Evolutionary conservation across 2,113 vertebrate genomes (phyloP).

Genomic region (Channa argus): DNA sequence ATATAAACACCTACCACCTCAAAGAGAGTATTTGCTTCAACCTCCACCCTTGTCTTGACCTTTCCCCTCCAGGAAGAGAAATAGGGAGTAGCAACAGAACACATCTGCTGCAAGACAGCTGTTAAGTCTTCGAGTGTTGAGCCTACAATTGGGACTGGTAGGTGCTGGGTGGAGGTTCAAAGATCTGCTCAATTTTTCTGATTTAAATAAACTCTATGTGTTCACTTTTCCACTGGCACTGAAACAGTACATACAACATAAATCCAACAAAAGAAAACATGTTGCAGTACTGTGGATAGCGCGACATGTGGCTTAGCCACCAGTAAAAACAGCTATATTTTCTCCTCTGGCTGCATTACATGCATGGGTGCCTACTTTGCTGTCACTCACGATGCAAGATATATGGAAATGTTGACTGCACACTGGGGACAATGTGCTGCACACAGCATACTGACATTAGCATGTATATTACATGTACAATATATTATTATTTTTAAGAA

Average conservation of each 20-base stretch:
- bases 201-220: slow-evolving; percentile 43
- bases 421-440: slow-evolving; percentile 16
- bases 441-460: slow-evolving; percentile 21
- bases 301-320: background rate
- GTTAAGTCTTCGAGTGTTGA: slow-evolving; percentile 79
- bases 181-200: slow-evolving; percentile 59
- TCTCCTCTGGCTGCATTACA: slow-evolving; percentile 67
- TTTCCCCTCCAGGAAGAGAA: slow-evolving; percentile 75
- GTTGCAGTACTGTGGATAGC: too few relatives aligned
- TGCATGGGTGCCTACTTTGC: slow-evolving; percentile 59
- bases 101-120: slow-evolving; percentile 85
- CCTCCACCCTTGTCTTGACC: slow-evolving; percentile 73
- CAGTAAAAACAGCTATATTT: slow-evolving; percentile 47
- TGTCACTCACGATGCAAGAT: slow-evolving; percentile 72
- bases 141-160: slow-evolving; percentile 54
- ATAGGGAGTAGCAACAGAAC: slow-evolving; percentile 65
- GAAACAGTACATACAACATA: slow-evolving; percentile 11
- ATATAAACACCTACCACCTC: slow-evolving; percentile 76
- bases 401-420: slow-evolving; percentile 65
- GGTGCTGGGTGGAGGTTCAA: slow-evolving; percentile 24
- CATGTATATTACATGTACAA: slow-evolving; percentile 20
- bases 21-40: slow-evolving; percentile 60
- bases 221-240: background rate
- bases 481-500: background rate
- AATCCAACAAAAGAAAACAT: background rate